phyloP scores from a whole-genome alignment of 2,113 vertebrate genomes.

The Ploceus nigricollis region DNA sequence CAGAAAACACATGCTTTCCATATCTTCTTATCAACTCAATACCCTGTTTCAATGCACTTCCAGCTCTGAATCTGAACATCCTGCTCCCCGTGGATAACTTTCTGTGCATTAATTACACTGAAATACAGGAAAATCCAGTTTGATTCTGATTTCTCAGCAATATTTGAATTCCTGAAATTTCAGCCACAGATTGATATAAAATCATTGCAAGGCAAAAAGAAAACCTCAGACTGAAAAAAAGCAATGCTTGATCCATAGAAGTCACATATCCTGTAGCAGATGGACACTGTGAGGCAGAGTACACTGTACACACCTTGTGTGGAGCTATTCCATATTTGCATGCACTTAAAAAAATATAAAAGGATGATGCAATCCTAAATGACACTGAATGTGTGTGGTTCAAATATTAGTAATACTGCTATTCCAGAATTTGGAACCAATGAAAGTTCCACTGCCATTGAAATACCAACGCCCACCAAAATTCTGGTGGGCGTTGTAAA shows the following conservation, averaged over 20 bases:
- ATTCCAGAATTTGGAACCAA: background rate
- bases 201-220: background rate
- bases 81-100: fast-evolving
- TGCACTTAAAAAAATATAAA: background rate
- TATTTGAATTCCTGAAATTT: background rate
- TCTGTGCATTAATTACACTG: fast-evolving
- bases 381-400: background rate
- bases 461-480: background rate
- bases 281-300: background rate
- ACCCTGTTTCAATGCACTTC: background rate
- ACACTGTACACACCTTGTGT: background rate
- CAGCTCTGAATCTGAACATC: background rate
- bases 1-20: background rate
- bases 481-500: background rate
- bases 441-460: background rate
- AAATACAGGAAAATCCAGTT: background rate
- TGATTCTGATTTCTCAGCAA: background rate
- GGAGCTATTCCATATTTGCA: background rate
- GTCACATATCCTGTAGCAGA: background rate
- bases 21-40: background rate
- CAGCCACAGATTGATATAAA: background rate
- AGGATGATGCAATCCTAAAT: background rate
- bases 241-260: background rate
- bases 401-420: background rate
- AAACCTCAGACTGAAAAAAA: background rate